Conservation (phyloP, 2,888 invertebrate genomes). For the Erebia epiphron region DNA sequence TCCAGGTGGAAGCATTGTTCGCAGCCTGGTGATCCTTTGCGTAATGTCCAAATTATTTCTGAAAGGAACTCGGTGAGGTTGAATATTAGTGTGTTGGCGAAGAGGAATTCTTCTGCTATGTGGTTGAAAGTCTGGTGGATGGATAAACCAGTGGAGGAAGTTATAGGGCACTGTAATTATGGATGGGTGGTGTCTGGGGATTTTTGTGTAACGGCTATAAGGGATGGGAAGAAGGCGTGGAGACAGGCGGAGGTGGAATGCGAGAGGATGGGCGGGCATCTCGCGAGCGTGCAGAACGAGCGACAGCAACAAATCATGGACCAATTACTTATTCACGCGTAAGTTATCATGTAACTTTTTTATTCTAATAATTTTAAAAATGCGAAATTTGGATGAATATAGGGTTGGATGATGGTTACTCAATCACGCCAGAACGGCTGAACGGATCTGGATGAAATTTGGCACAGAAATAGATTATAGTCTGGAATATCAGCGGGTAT, state of each 20-base stretch:
- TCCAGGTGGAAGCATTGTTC: constrained; percentile 85
- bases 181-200: constrained; percentile 87
- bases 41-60: constrained; percentile 84
- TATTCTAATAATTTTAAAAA: too few species aligned
- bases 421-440: too few species aligned
- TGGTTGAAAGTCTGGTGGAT: constrained; percentile 85
- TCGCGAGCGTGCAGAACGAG: constrained; percentile 86
- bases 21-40: constrained; percentile 79
- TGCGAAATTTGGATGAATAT: too few species aligned
- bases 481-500: too few species aligned
- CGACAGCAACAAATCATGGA: constrained; percentile 85
- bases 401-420: too few species aligned
- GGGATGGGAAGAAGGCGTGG: constrained; percentile 84
- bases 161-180: constrained; percentile 86
- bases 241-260: constrained; percentile 87
- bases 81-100: constrained; percentile 69
- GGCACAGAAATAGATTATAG: too few species aligned
- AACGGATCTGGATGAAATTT: too few species aligned
- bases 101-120: constrained; percentile 71
- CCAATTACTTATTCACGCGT: constrained; percentile 86
- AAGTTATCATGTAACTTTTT: constrained; percentile 48
- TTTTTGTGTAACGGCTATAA: constrained; percentile 85
- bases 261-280: constrained; percentile 84
- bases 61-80: constrained; percentile 81
- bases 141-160: constrained; percentile 83